Evolutionary conservation across 2,113 vertebrate species (phyloP), one percentile per base, ranked within the genome.

Genomic region (Eublepharis macularius): DNA sequence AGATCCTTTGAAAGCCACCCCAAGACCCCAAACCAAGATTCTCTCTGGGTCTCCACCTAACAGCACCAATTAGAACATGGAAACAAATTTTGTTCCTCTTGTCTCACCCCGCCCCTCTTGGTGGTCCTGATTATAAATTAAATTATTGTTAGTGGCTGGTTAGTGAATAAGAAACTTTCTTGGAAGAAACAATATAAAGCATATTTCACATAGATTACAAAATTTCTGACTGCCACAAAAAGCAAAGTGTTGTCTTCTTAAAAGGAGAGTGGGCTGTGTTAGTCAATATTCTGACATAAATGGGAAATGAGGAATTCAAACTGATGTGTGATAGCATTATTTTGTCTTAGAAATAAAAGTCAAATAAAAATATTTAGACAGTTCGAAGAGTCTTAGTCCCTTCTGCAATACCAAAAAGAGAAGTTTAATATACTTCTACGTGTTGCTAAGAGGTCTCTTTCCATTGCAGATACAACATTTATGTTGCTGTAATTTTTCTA

Each of bases 231-330:
- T 82, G 76, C 49, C 90, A 87, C 88, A 89, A 82, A 88, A 86
- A 90, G 90, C 82, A 89, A 93, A 94, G 85, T 85, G 84, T 93
- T 92, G 87, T 90, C 80, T 91, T 89, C 85, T 83, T 91, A 89
- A 93, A 90, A 94, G 81, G 81, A 85, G 82, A 90, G 89, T 85
- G 75, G 87, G 74, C 76, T 88, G 85, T 86, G 90, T 89, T 83
- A 84, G 89, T 90, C 80, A 89, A 85, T 92, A 79, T 66, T 90
- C 12, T 16, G 80, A 82, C 60, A 81, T 63, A n/a, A 8, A 29
- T 17, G 76, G 80, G 84, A 85, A 90, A 88, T 85, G 83, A 82
- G 63, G 69, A 89, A 70, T 88, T 81, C 11, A 1, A 45, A 70
- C 16, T 13, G 34, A n/a, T 69, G 41, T 63, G 34, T 19, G n/a